Percentiles rank a stretch among this genome's conserved stretches.
Evolutionary conservation across 2,888 invertebrate genomes (phyloP).

Genomic region (Rhagonycha lutea): DNA sequence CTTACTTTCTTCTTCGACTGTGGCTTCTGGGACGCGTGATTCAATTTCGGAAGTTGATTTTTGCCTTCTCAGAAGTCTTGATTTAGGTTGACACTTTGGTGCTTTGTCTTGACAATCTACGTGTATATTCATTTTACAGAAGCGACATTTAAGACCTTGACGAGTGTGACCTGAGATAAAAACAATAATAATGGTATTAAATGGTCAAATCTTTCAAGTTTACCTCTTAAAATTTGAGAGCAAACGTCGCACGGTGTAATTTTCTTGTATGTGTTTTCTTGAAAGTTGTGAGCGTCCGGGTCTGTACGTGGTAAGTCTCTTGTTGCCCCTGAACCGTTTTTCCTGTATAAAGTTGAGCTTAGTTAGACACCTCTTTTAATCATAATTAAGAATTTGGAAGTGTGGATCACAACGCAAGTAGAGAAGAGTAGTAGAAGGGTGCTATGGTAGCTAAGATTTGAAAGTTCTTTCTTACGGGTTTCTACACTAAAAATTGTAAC

Average conservation of each 20-base stretch:
- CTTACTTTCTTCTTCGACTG: conserved; percentile 83
- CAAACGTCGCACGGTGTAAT: conserved; percentile 94
- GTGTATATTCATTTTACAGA: conserved; percentile 91
- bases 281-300: conserved; percentile 81
- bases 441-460: neutral
- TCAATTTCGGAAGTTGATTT: conserved; percentile 87
- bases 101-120: conserved; percentile 85
- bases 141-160: conserved; percentile 86
- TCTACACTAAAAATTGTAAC: neutral
- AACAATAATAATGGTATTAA: neutral
- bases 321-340: conserved; percentile 71
- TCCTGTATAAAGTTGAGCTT: conserved; percentile 57
- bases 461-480: neutral
- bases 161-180: conserved; percentile 77
- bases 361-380: neutral
- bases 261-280: conserved; percentile 94
- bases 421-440: neutral
- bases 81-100: conserved; percentile 84
- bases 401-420: neutral
- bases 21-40: conserved; percentile 67
- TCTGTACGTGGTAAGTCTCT: conserved; percentile 64
- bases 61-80: conserved; percentile 81
- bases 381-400: neutral
- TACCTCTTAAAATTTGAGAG: conserved; percentile 89
- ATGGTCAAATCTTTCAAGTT: conserved; percentile 37